Conservation (phyloP, 2,113 vertebrate species). For the Etia nguti region DNA sequence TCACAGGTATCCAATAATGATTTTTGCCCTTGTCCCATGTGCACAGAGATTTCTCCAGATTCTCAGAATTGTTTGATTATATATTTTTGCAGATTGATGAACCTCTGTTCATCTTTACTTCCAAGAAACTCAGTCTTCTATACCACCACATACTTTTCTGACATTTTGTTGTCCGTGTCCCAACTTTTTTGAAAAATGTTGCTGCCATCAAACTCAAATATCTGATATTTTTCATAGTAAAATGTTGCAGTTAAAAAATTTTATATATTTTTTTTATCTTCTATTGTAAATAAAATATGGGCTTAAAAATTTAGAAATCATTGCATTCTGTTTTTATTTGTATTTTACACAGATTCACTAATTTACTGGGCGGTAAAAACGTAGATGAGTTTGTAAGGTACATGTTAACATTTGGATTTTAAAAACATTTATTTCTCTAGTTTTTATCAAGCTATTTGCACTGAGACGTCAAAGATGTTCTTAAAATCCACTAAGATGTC, state of each 20-base stretch:
- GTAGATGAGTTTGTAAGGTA: neutral
- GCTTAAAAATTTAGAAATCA: neutral
- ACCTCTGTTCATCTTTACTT: neutral
- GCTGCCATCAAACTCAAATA: accelerated
- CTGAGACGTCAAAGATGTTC: neutral
- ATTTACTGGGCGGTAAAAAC: neutral
- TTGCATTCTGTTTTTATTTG: neutral
- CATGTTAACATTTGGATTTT: neutral
- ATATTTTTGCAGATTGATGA: neutral
- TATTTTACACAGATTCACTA: accelerated
- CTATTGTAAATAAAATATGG: neutral
- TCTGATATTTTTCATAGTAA: neutral
- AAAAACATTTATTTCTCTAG: neutral
- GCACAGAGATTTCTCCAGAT: neutral
- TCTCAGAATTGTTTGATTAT: neutral
- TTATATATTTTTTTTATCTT: accelerated
- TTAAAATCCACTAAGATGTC: neutral
- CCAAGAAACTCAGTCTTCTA: neutral
- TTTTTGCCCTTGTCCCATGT: neutral
- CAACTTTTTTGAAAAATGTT: neutral
- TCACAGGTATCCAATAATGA: neutral
- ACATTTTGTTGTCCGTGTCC: neutral
- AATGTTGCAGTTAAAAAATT: accelerated
- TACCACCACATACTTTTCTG: neutral
- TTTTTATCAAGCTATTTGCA: neutral